A percentile compares a stretch with the other conserved stretches of the same genome.
Evolutionary conservation across 2,797 vertebrate genomes (phyloP).

Genomic region (Spheniscus humboldti): DNA sequence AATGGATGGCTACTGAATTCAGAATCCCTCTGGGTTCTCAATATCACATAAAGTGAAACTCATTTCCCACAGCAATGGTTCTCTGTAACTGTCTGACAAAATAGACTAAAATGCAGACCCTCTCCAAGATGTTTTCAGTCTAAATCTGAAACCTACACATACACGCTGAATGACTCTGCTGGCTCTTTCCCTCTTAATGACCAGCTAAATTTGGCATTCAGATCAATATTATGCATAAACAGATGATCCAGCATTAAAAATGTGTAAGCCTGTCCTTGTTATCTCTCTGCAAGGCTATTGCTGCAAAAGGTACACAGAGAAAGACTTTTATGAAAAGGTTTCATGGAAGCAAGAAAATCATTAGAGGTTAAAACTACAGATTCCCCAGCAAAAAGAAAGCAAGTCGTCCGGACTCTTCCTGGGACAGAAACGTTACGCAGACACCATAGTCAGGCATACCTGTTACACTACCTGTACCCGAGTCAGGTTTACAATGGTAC

Average conservation of each 20-base stretch:
- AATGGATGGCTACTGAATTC: neutral
- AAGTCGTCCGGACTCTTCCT: neutral
- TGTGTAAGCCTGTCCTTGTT: neutral
- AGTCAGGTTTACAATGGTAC: neutral
- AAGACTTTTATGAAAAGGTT: neutral
- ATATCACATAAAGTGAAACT: neutral
- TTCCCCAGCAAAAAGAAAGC: neutral
- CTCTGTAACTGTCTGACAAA: neutral
- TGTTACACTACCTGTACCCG: neutral
- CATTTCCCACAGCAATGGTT: neutral
- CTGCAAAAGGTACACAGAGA: neutral
- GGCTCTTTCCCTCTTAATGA: neutral
- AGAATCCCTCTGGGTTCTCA: neutral
- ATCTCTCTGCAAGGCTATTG: neutral
- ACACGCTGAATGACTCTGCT: neutral
- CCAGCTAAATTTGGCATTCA: neutral
- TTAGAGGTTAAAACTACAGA: neutral
- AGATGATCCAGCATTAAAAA: neutral
- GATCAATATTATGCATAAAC: neutral
- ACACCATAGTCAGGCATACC: neutral
- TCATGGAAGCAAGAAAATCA: neutral
- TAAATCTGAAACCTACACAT: neutral
- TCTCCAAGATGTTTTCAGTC: neutral
- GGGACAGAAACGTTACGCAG: neutral
- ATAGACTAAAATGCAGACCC: neutral